Conservation (phyloP, 2,888 invertebrate genomes). For the Melangyna quadrimaculata region DNA sequence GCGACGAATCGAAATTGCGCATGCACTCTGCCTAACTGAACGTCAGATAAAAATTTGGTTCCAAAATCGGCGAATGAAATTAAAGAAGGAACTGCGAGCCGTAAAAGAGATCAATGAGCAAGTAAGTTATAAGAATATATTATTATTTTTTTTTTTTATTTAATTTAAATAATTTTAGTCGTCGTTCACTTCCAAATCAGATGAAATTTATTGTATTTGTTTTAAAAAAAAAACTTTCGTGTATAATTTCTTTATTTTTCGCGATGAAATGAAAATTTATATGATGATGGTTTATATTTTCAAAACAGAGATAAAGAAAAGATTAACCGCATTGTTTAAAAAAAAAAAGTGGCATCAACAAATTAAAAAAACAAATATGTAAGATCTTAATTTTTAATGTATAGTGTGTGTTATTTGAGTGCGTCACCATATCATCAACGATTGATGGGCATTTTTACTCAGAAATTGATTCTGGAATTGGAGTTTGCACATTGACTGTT, state of each 20-base stretch:
- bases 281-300: conserved; percentile 46
- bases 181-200: conserved; percentile 12
- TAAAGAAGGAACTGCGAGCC: conserved; percentile 96
- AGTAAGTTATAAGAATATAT: conserved; percentile 75
- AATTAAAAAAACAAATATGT: not conserved
- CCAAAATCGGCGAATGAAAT: conserved; percentile 97
- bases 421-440: conserved; percentile 60
- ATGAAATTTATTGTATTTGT: conserved; percentile 56
- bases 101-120: conserved; percentile 98
- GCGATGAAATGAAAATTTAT: conserved; percentile 41
- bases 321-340: conserved; percentile 58
- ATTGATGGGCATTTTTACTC: conserved; percentile 54
- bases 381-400: conserved; percentile 42
- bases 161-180: conserved; percentile 9
- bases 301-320: conserved; percentile 45
- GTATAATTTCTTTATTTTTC: conserved; percentile 45
- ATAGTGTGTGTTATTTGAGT: conserved; percentile 10
- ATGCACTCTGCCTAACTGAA: conserved; percentile 96
- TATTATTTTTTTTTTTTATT: conserved; percentile 8
- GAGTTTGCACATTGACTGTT: not conserved
- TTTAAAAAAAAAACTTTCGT: conserved; percentile 41
- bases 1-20: conserved; percentile 98
- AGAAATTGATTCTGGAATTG: not conserved
- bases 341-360: not conserved
- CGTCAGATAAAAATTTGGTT: conserved; percentile 99